Evolutionary conservation across 1,140 invertebrate species (phyloP).

Genomic region (Alviniconcha marisindica): DNA sequence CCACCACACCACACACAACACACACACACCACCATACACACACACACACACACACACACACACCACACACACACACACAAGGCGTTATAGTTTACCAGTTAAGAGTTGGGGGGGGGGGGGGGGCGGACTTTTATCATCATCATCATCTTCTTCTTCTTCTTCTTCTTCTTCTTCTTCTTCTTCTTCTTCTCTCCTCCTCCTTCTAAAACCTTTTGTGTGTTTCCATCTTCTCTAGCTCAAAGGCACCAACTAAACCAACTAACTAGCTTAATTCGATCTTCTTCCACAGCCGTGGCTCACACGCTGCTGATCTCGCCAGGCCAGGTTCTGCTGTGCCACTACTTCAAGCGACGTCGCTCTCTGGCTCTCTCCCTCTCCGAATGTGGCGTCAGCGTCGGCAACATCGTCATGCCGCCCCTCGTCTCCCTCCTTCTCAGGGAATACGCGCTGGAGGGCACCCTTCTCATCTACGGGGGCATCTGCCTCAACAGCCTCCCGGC

Average conservation of each 20-base stretch:
- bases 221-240: too few relatives aligned
- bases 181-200: too few relatives aligned
- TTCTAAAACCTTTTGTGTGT: too few relatives aligned
- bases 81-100: background rate
- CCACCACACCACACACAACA: background rate
- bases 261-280: too few relatives aligned
- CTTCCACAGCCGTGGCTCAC: background rate
- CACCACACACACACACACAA: background rate
- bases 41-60: background rate
- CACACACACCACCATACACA: background rate
- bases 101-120: background rate
- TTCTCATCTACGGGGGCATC: slow-evolving; percentile 37
- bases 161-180: too few relatives aligned
- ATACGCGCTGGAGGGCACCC: slow-evolving; percentile 40
- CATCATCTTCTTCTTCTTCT: too few relatives aligned
- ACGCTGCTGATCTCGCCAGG: background rate
- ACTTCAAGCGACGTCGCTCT: slow-evolving; percentile 42
- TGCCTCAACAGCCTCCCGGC: slow-evolving; percentile 37
- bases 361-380: slow-evolving; percentile 37
- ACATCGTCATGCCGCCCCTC: slow-evolving; percentile 35
- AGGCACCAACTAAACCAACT: too few relatives aligned
- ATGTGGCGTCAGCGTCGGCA: slow-evolving; percentile 39
- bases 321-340: slow-evolving; percentile 24
- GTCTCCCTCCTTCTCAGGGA: slow-evolving; percentile 28
- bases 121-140: background rate